Base-by-base conservation (phyloP, 2,888 invertebrate species). In the Phengaris alcon region DNA sequence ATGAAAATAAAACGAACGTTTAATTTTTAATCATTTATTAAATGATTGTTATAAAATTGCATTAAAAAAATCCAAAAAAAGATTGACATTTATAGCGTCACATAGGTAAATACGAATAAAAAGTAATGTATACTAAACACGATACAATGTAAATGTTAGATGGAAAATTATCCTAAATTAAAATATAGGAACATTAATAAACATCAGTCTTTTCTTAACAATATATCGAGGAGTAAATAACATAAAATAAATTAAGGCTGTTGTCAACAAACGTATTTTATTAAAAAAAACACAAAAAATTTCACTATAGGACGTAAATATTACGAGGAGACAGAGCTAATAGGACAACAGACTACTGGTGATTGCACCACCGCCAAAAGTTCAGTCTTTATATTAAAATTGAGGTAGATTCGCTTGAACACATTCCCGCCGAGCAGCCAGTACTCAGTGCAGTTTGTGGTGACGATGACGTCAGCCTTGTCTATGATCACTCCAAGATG, bases 21-120 rank as follows among this genome's bases (percentile, higher is more conserved):
- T 85, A 88, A 87, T 92, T 72, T 90, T 91, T 90, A 91, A 92
- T 93, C 90, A 90, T 88, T 91, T 91, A 90, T 91, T 92, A 92
- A 64, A 90, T 89, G 88, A 91, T 90, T 88, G 87, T 89, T 93
- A 93, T 91, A 93, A 93, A 93, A 93, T 89, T 91, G 91, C 91
- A 90, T 91, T 91, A 90, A 93, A 93, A 93, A 88, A 91, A 91
- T 92, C 90, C 91, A 93, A 93, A 93, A 93, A 89, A 88, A 83
- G 84, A 86, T 72, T 90, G 93, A 93, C 93, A 88, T 89, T 90
- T 93, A 93, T 91, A 92, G 91, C 91, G 92, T 93, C 92, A 90
- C 88, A 90, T 89, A 90, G 89, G 35, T 64, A 90, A 88, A 92
- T 88, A 92, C 90, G 88, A 91, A 86, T 90, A 90, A 89, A 87